A percentile compares a stretch with the other conserved stretches of the same genome.
Conservation (phyloP, 2,888 invertebrate genomes). For the Megalurothrips usitatus region DNA sequence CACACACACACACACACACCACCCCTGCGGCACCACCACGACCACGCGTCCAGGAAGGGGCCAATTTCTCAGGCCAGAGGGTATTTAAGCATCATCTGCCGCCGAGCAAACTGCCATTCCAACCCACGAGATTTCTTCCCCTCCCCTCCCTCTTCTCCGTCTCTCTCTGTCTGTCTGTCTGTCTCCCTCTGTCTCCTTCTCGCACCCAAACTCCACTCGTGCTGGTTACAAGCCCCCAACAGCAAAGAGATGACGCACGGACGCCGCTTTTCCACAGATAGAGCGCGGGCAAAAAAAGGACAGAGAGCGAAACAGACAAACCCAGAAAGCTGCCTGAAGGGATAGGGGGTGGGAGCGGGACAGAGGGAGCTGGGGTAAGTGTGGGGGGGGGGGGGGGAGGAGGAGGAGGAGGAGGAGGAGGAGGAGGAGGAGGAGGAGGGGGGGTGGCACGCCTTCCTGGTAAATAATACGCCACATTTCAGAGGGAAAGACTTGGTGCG, state of each 20-base stretch:
- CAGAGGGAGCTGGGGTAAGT: not conserved
- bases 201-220: not conserved
- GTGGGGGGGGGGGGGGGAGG: too few species aligned
- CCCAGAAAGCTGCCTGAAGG: not conserved
- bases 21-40: not conserved
- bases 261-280: too few species aligned
- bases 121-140: not conserved
- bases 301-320: not conserved
- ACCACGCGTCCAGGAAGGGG: not conserved
- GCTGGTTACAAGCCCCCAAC: too few species aligned
- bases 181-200: not conserved
- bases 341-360: not conserved
- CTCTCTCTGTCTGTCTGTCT: not conserved
- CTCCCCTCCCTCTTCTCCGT: not conserved
- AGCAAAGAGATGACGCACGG: too few species aligned
- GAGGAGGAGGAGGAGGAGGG: not conserved
- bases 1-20: not conserved
- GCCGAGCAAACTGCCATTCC: not conserved
- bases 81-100: slow-evolving; percentile 13
- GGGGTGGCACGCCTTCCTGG: not conserved
- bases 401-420: too few species aligned
- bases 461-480: slow-evolving; percentile 26
- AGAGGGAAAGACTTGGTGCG: not conserved
- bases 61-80: slow-evolving; percentile 16
- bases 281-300: not conserved